A percentile compares a stretch with the other conserved stretches of the same genome.
Conservation (phyloP, 1,140 invertebrate species). For the Pseudomyrmex gracilis region DNA sequence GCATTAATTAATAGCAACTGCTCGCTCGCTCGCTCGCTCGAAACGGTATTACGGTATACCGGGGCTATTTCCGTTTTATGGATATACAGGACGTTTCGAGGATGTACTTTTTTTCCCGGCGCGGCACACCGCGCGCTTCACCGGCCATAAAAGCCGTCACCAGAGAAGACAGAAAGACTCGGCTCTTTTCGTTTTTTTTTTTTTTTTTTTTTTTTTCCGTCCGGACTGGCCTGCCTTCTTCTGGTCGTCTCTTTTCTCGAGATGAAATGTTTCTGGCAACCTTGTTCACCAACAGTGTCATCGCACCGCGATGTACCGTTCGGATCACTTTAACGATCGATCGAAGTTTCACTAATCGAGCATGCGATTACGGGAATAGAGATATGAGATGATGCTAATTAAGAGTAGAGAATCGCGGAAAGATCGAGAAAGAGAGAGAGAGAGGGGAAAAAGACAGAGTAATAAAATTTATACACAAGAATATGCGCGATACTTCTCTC, state of each 20-base stretch:
- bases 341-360: conserved; percentile 39
- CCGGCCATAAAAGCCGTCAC: conserved; percentile 57
- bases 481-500: conserved; percentile 5
- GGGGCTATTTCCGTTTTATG: conserved; percentile 70
- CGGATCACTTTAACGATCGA: conserved; percentile 11
- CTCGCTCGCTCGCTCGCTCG: conserved; percentile 54
- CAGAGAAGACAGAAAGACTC: conserved; percentile 28
- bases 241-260: neutral
- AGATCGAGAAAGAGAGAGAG: neutral
- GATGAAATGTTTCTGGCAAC: conserved; percentile 31
- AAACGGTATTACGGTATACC: conserved; percentile 67
- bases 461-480: conserved; percentile 47
- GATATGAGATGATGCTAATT: conserved; percentile 37
- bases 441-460: neutral
- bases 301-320: conserved; percentile 27
- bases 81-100: conserved; percentile 61
- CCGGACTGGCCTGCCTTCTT: neutral
- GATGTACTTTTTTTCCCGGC: conserved; percentile 57
- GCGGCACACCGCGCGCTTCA: conserved; percentile 33
- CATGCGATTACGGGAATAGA: conserved; percentile 1
- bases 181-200: conserved; percentile 47
- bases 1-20: conserved; percentile 74
- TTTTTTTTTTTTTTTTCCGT: conserved; percentile 11
- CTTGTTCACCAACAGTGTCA: conserved; percentile 11
- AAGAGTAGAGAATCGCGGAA: conserved; percentile 39